Conservation (phyloP, 2,113 vertebrate species). For the Pseudonaja textilis region DNA sequence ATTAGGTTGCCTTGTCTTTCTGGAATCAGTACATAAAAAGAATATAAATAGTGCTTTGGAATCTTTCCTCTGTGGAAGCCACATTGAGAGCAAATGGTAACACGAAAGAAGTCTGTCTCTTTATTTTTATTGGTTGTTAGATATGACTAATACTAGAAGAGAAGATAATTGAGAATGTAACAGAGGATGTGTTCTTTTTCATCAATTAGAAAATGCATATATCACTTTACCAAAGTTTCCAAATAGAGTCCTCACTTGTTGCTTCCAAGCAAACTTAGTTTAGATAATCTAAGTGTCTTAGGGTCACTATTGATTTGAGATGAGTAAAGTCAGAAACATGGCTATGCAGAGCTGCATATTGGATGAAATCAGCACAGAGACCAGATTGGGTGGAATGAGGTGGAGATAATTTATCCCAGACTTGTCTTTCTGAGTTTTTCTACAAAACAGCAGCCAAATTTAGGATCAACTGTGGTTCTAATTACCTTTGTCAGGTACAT, state of each 20-base stretch:
- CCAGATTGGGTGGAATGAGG: neutral
- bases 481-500: neutral
- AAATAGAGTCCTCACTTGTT: neutral
- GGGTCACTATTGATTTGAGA: neutral
- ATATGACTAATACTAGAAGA: neutral
- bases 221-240: neutral
- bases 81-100: neutral
- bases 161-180: neutral
- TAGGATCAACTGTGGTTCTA: neutral
- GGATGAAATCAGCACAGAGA: neutral
- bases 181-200: neutral
- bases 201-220: neutral
- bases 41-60: neutral
- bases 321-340: neutral
- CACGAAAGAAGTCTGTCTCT: neutral
- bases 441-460: neutral
- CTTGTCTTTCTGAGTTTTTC: neutral
- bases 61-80: neutral
- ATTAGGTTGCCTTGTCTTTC: neutral
- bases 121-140: neutral
- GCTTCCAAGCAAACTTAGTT: neutral
- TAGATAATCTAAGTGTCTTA: neutral
- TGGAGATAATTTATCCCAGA: neutral
- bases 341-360: neutral
- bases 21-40: neutral